phyloP scores from a whole-genome alignment of 2,113 vertebrate genomes.

The Stigmatopora nigra region DNA sequence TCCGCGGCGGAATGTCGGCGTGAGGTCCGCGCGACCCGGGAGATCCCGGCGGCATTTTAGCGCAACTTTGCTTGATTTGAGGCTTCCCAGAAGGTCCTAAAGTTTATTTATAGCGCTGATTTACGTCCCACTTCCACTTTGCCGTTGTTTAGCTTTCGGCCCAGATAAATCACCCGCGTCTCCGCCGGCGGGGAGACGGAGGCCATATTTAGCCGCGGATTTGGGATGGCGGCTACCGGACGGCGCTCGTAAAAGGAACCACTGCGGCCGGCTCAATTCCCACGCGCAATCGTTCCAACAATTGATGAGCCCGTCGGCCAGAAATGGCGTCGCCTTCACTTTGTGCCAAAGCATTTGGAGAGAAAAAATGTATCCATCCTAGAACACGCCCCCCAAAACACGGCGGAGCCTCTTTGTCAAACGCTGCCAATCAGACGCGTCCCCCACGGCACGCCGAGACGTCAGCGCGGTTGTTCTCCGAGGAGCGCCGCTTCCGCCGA shows the following conservation, averaged over 20 bases:
- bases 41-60: constrained; percentile 17
- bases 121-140: constrained; percentile 32
- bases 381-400: too few relatives aligned
- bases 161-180: constrained; percentile 43
- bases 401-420: too few relatives aligned
- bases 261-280: not conserved
- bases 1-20: not conserved
- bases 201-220: constrained; percentile 43
- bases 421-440: too few relatives aligned
- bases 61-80: constrained; percentile 20
- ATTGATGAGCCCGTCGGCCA: too few relatives aligned
- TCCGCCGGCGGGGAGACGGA: constrained; percentile 40
- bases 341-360: too few relatives aligned
- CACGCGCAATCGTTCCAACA: too few relatives aligned
- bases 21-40: constrained; percentile 10
- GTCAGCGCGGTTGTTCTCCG: too few relatives aligned
- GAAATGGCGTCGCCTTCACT: too few relatives aligned
- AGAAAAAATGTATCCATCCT: too few relatives aligned
- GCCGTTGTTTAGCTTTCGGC: constrained; percentile 37
- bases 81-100: constrained; percentile 30
- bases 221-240: constrained; percentile 22
- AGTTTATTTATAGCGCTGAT: constrained; percentile 26
- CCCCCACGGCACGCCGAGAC: too few relatives aligned
- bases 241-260: constrained; percentile 22
- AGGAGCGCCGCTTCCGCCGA: too few relatives aligned